Percentiles rank a stretch among this genome's conserved stretches.
Conservation (phyloP, 1,140 invertebrate species). For the fruit fly (Drosophila melanogaster) region DNA sequence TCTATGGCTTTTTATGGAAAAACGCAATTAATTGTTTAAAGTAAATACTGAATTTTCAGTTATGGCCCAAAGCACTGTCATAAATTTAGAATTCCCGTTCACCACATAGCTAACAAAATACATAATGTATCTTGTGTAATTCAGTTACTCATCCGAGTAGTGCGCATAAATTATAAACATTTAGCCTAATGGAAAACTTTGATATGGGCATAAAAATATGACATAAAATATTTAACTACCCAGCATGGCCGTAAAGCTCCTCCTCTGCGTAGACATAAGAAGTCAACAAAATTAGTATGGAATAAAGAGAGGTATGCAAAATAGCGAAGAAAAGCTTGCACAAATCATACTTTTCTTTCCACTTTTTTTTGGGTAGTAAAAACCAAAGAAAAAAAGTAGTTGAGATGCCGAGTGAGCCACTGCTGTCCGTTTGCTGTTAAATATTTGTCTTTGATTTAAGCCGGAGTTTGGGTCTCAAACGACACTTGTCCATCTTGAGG, state of each 20-base stretch:
- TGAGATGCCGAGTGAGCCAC: constrained; percentile 5
- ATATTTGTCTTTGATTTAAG: constrained; percentile 82
- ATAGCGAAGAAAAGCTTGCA: not conserved
- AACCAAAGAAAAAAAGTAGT: constrained; percentile 7
- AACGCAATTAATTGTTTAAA: too few relatives aligned
- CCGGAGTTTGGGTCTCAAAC: constrained; percentile 46
- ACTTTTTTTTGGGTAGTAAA: constrained; percentile 13
- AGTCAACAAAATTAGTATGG: not conserved
- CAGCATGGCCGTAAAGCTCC: constrained; percentile 27
- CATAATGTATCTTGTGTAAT: constrained; percentile 27
- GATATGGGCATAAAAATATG: constrained; percentile 48
- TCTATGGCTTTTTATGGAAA: not conserved
- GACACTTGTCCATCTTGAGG: constrained; percentile 23
- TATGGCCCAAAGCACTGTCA: not conserved
- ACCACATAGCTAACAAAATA: constrained; percentile 10
- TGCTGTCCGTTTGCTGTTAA: constrained; percentile 53
- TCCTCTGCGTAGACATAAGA: constrained; percentile 3
- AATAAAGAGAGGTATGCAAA: constrained; percentile 5
- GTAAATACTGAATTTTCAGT: constrained; percentile 1
- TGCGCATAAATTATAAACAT: constrained; percentile 51
- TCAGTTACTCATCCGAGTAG: constrained; percentile 12
- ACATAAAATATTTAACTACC: constrained; percentile 32
- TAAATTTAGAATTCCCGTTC: constrained; percentile 19
- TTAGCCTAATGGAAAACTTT: constrained; percentile 51
- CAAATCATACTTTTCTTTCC: constrained; percentile 3